Evolutionary conservation across 2,113 vertebrate species (phyloP), one percentile per base, ranked within the genome.

Genomic region (Gallinago undulata): DNA sequence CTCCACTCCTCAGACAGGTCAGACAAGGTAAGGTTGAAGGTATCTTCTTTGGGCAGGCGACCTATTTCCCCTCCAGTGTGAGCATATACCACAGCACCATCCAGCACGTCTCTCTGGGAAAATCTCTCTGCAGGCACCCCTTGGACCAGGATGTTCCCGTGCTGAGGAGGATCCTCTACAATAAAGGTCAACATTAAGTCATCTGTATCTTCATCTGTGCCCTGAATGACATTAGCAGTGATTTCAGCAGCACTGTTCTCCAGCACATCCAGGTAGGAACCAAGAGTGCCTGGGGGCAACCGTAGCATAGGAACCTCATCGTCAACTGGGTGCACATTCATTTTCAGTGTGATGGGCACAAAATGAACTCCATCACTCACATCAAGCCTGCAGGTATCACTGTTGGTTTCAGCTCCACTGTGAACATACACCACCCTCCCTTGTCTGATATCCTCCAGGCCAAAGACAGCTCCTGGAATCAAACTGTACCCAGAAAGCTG

Each of bases 51-150:
- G 86, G 98, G 98, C 81, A 98, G 95, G 9, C 98, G 94, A 47
- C 99, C 99, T 55, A 99, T 98, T 95, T 99, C 99, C 2, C 99
- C 99, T 45, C 98, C 98, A 12, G 98, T 99, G 85, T 99, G 99
- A 47, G 98, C 97, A 47, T 99, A 99, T 14, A 98, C 96, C 13
- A 99, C 99, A 62, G 97, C 94, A 35, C 99, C 99, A 68, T 99
- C 99, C 74, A 99, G 98, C 37, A 99, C 96, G 86, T 99, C 99
- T 53, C 98, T 98, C 94, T 99, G 99, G 50, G 99, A 99, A 96
- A 99, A 99, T 27, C 98, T 98, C 76, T 97, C 97, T 22, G 98
- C 98, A 5, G 98, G 98, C 13, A 98, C 95, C 2, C 99, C 99
- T 83, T 96, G 98, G 68, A 99, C 98, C 60, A 99, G 94, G 93